Conservation (phyloP, 2,113 vertebrate species). For the Misgurnus mizolepis region DNA sequence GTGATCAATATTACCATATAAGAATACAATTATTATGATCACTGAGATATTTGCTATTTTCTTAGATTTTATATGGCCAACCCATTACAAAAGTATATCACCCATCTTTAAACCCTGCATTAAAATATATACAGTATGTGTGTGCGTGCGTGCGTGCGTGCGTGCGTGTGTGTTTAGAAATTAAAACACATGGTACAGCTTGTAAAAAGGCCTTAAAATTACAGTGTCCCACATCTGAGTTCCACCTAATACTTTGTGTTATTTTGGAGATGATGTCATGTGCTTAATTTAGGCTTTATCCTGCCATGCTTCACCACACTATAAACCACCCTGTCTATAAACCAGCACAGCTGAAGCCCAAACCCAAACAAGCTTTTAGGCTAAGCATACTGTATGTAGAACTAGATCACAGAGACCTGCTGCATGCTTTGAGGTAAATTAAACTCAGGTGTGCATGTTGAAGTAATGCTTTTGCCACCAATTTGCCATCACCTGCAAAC, state of each 20-base stretch:
- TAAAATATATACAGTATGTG: no score
- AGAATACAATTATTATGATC: no score
- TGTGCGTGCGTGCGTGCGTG: no score
- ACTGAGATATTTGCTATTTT: no score
- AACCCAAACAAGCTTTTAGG: constrained; percentile 27
- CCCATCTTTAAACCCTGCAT: no score
- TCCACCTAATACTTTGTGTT: constrained; percentile 4
- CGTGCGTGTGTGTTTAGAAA: no score
- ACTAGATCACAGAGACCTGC: background rate
- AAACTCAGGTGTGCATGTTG: constrained; percentile 19
- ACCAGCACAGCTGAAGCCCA: background rate
- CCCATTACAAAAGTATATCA: no score
- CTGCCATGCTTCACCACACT: constrained; percentile 9
- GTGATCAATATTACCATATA: no score
- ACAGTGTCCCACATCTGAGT: background rate
- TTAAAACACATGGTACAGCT: background rate
- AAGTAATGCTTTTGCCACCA: constrained; percentile 29
- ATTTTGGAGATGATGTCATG: constrained; percentile 21
- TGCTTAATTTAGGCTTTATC: constrained; percentile 26
- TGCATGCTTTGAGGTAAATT: background rate
- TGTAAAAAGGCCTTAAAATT: background rate
- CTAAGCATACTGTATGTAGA: constrained; percentile 3
- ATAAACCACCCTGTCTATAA: background rate
- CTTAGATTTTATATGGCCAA: no score
- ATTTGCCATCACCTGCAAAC: constrained; percentile 44